Base-by-base conservation (phyloP, 2,888 invertebrate species). In the Phortica okadai region DNA sequence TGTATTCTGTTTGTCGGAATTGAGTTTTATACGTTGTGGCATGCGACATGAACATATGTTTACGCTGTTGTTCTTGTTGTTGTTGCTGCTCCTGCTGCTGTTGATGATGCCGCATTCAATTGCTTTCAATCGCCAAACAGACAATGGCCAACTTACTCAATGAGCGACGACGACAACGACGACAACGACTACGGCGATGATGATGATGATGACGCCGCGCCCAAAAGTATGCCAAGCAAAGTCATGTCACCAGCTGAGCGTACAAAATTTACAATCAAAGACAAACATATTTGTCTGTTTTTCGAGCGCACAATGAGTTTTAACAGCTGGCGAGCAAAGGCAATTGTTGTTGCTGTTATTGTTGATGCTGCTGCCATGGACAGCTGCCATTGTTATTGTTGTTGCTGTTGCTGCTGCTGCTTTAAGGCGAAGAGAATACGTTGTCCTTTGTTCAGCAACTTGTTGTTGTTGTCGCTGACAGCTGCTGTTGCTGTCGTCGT, bases 391-490 rank as follows among this genome's bases (percentile, higher is more conserved):
- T 42, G 66, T 66, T n/a, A 42, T 66, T 66, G 66, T 66, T 42
- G 66, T 66, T 66, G 33, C 2, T 66, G 66, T n/a, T 66, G 11
- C 42, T 66, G 66, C 10, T 66, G 42, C 41, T 66, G 66, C 11
- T 66, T 50, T 50, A 6, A 50, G 8, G 50, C 50, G 50, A 50
- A 50, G 50, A 50, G 50, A 11, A 50, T 50, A 50, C 50, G 50
- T 50, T 8, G 14, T 59, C 21, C 59, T 78, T 81, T 81, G 79
- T 81, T 79, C 76, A 73, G 77, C 81, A 79, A 79, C 81, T 76
- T 50, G 64, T 45, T 70, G 64, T 45, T 70, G 76, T 82, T 81
- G 58, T 58, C 58, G 41, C 41, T 42, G 73, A 54, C 70, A 70
- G 25, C 70, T 62, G 25, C 45, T 45, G 79, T 64, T 74, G 74